A percentile compares a stretch with the other conserved stretches of the same genome.
Evolutionary conservation across 2,797 vertebrate genomes (phyloP).

Genomic region (Anniella stebbinsi): DNA sequence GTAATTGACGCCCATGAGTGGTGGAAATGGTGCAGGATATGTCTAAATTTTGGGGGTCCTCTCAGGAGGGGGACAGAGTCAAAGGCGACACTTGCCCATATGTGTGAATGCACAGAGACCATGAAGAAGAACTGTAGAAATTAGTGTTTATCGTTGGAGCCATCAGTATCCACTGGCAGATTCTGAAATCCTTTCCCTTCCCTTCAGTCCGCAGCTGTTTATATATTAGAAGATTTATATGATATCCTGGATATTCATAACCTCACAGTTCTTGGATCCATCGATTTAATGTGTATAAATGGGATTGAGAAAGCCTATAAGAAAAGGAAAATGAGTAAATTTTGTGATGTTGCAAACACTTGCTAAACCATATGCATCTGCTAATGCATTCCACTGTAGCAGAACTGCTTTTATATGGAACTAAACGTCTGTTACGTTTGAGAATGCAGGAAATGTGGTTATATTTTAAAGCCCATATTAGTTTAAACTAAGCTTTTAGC

Average conservation of each 20-base stretch:
- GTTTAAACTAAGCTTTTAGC: conserved; percentile 63
- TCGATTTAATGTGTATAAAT: neutral
- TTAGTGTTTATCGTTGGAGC: neutral
- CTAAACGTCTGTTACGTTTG: conserved; percentile 56
- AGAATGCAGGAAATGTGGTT: conserved; percentile 55
- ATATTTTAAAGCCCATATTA: conserved; percentile 69
- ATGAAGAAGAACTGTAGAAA: too few relatives aligned
- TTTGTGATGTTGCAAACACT: conserved; percentile 19
- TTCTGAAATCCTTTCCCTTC: neutral
- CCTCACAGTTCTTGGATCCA: neutral
- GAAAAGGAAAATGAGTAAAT: neutral
- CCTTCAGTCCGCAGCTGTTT: neutral
- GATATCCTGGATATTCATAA: neutral
- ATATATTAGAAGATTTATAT: neutral
- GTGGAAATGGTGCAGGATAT: too few relatives aligned
- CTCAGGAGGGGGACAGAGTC: too few relatives aligned
- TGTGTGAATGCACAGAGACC: too few relatives aligned
- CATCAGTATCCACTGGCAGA: neutral
- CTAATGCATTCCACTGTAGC: conserved; percentile 48
- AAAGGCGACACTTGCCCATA: too few relatives aligned
- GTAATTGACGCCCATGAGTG: too few relatives aligned
- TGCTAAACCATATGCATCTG: conserved; percentile 34
- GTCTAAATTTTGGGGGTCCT: too few relatives aligned
- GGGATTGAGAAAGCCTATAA: neutral
- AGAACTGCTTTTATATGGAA: conserved; percentile 64